These are phyloP conservation scores for Lamellibrachia columna DNA, from an alignment of 2,888 invertebrate species.

Conservation along the genomic window DNA sequence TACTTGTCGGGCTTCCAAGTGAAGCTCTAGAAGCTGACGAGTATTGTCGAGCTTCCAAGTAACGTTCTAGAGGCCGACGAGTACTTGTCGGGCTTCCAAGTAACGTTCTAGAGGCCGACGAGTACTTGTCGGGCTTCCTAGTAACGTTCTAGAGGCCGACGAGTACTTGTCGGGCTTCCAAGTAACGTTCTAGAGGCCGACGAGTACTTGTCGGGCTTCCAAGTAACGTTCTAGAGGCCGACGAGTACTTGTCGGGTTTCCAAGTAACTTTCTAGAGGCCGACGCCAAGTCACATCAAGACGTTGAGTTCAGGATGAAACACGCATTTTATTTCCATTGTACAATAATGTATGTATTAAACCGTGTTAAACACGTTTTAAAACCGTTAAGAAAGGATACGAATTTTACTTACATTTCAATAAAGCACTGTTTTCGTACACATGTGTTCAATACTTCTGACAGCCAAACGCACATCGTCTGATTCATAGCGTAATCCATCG, in stretches of 20 bases:
- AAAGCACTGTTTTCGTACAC: background rate
- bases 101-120: background rate
- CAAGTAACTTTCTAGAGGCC: background rate
- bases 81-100: slow-evolving; percentile 30
- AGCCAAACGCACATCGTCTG: background rate
- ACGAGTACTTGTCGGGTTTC: slow-evolving; percentile 29
- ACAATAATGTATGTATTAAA: background rate
- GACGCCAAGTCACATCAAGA: too few relatives aligned
- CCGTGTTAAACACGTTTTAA: background rate
- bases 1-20: slow-evolving; percentile 30
- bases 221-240: too few relatives aligned
- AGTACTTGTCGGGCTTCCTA: background rate
- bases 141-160: too few relatives aligned
- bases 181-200: too few relatives aligned
- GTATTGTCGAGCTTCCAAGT: too few relatives aligned
- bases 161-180: too few relatives aligned
- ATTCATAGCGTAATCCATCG: too few relatives aligned
- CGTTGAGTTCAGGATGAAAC: background rate
- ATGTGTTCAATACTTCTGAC: background rate
- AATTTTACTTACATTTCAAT: background rate
- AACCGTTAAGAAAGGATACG: background rate
- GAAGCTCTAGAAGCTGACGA: background rate
- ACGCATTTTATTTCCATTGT: background rate
- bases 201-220: too few relatives aligned
- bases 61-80: too few relatives aligned